phyloP scores from a whole-genome alignment of 2,113 vertebrate genomes.

The Mustelus asterias region DNA sequence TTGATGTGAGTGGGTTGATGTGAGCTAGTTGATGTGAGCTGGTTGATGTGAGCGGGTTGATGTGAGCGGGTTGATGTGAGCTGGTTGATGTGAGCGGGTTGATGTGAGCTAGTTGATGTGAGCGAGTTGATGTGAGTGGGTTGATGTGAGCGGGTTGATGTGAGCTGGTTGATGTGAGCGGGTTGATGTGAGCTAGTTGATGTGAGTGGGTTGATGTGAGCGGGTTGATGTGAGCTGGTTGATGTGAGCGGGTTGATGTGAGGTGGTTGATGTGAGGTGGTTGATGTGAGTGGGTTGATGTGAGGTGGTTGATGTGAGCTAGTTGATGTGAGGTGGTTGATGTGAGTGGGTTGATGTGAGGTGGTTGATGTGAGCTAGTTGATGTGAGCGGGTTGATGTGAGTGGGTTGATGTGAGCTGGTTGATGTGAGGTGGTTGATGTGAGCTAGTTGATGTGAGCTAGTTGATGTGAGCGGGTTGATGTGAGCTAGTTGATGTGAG shows the following conservation, averaged over 20 bases:
- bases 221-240: neutral
- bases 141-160: neutral
- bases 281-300: neutral
- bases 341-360: neutral
- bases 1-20: neutral
- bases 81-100: neutral
- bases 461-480: neutral
- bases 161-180: neutral
- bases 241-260: neutral
- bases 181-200: too few species aligned
- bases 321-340: too few species aligned
- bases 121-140: too few species aligned
- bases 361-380: neutral
- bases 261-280: neutral
- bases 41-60: neutral
- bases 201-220: neutral
- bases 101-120: neutral
- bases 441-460: neutral
- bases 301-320: neutral
- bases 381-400: neutral
- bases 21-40: neutral
- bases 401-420: neutral
- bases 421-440: neutral
- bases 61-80: neutral
- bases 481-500: neutral